A percentile compares a stretch with the other conserved stretches of the same genome.
Evolutionary conservation across 2,113 vertebrate species (phyloP).

Genomic region (Cyprinodon tularosa): DNA sequence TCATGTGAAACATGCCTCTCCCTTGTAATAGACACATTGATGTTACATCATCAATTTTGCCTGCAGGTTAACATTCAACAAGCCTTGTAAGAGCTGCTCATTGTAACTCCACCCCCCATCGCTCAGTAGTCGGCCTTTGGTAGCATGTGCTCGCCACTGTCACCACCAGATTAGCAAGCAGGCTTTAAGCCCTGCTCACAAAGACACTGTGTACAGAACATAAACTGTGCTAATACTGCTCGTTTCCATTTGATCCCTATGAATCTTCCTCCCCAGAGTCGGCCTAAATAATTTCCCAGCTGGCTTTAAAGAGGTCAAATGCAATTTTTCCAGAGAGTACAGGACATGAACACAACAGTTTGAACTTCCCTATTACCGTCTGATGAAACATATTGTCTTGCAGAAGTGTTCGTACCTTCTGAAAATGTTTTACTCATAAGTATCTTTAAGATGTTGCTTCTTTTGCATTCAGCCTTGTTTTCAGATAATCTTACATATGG

Average conservation of each 20-base stretch:
- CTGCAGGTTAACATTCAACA: constrained; percentile 37
- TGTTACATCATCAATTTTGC: constrained; percentile 11
- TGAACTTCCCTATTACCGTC: neutral
- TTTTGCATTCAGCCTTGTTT: neutral
- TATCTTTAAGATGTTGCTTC: neutral
- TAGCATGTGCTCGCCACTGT: constrained; percentile 66
- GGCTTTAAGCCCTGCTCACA: constrained; percentile 68
- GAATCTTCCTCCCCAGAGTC: constrained; percentile 24
- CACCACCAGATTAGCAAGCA: constrained; percentile 70
- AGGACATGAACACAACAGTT: constrained; percentile 24
- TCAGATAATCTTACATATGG: no score
- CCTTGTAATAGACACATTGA: neutral
- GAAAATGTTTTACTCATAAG: neutral
- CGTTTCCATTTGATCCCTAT: constrained; percentile 35
- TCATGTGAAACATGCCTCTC: neutral
- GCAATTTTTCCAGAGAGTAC: constrained; percentile 6
- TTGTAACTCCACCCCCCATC: constrained; percentile 55
- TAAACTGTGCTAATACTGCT: constrained; percentile 47
- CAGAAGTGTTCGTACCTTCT: neutral
- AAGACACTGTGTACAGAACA: constrained; percentile 69
- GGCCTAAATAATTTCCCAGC: constrained; percentile 29
- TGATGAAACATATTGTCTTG: neutral
- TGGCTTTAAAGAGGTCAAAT: constrained; percentile 35
- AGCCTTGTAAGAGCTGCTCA: constrained; percentile 47
- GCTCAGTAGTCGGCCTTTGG: constrained; percentile 52